phyloP scores from a whole-genome alignment of 2,113 vertebrate species.

The Cathartes aura region DNA sequence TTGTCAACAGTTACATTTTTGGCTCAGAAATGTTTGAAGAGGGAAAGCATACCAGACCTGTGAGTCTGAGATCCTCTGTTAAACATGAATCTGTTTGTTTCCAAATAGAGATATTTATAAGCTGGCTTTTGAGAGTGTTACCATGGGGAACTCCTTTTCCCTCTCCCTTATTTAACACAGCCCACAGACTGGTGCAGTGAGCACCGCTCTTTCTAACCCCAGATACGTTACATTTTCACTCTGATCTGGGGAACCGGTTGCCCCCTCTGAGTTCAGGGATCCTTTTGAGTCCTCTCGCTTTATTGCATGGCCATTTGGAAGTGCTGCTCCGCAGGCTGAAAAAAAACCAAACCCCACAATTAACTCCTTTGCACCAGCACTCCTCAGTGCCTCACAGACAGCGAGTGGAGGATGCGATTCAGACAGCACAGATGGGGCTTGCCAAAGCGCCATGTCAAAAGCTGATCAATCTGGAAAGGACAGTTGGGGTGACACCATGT shows the following conservation, averaged over 20 bases:
- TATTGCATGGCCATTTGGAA: slow-evolving; percentile 84
- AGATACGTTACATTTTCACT: slow-evolving; percentile 74
- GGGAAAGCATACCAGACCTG: not conserved
- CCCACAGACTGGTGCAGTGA: not conserved
- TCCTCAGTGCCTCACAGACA: fast-evolving
- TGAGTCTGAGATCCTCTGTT: not conserved
- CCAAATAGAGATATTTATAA: not conserved
- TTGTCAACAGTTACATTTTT: not conserved
- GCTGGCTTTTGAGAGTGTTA: not conserved
- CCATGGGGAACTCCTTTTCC: not conserved
- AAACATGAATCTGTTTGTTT: not conserved
- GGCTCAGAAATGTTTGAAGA: not conserved
- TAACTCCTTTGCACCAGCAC: not conserved
- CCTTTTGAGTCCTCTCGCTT: slow-evolving; percentile 90
- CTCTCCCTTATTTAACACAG: not conserved
- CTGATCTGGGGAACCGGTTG: slow-evolving; percentile 67
- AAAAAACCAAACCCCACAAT: not conserved
- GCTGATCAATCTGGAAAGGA: not conserved
- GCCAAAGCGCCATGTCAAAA: not conserved
- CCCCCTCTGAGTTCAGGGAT: slow-evolving; percentile 83
- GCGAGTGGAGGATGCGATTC: fast-evolving
- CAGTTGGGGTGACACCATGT: not conserved
- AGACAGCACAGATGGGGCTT: not conserved
- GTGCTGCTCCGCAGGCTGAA: slow-evolving; percentile 71
- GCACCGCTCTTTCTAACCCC: not conserved